Percentiles rank a stretch among this genome's conserved stretches.
Conservation (phyloP, 2,888 invertebrate species). For the Lasioglossum zephyrum region DNA sequence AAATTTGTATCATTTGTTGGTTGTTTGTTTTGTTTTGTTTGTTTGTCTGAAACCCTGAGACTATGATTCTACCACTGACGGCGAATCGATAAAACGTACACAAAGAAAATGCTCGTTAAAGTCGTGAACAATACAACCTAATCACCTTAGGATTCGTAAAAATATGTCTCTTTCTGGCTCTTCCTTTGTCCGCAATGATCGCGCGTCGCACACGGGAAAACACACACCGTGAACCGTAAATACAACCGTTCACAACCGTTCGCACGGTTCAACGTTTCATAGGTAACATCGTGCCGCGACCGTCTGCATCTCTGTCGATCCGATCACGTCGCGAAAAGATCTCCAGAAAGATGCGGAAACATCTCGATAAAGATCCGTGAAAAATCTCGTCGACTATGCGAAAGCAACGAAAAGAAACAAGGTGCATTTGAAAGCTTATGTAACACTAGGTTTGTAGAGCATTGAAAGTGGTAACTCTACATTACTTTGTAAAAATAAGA, state of each 20-base stretch:
- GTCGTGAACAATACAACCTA: constrained; percentile 32
- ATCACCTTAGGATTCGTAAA: constrained; percentile 31
- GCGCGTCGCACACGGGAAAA: neutral
- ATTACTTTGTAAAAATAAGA: neutral
- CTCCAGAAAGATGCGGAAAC: neutral
- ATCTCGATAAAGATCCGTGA: neutral
- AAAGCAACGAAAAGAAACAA: neutral
- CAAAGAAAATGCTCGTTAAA: constrained; percentile 54
- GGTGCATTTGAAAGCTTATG: constrained; percentile 1
- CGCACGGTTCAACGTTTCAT: neutral
- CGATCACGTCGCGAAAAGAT: neutral
- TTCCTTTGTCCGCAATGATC: neutral
- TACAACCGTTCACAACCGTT: neutral
- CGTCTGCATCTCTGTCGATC: neutral
- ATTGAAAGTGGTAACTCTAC: neutral
- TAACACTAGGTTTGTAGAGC: neutral
- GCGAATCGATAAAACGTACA: constrained; percentile 70
- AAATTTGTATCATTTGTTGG: constrained; percentile 71
- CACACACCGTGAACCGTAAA: neutral
- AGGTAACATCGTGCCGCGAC: neutral
- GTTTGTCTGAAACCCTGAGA: constrained; percentile 80
- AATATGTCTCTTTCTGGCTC: constrained; percentile 21
- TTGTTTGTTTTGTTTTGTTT: constrained; percentile 50
- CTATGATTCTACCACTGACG: constrained; percentile 79
- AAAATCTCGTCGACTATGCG: neutral